Evolutionary conservation across 2,888 invertebrate genomes (phyloP), one percentile per base, ranked within the genome.

Genomic region (Neoaliturus tenellus): DNA sequence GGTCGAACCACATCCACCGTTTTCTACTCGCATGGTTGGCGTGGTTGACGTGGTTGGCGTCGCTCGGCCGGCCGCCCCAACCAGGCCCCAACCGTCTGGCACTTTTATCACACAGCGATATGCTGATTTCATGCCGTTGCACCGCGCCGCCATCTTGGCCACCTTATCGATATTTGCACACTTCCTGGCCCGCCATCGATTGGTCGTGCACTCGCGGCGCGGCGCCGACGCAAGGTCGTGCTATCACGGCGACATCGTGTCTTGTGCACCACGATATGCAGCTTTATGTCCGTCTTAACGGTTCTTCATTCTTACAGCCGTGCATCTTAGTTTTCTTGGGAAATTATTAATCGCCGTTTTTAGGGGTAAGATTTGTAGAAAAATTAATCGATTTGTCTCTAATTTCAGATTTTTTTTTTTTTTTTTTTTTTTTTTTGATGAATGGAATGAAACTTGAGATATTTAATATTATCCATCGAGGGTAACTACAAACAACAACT

Each of bases 91-190:
- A 39, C 6, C 69, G 69, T 69, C 69, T 69, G 69, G 39, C 6
- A 39, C 69, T 69, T n/a, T 69, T 69, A 69, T 69, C 69, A 39
- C 35, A 8, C 35, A 3, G 20, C 39, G 69, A 69, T 69, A 69
- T 69, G 69, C 39, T 69, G 69, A 69, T 69, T 69, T 69, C 69
- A 69, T 62, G 62, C 62, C 62, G 62, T 69, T 69, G 69, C 69
- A 69, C 69, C 39, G n/a, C 69, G 69, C 69, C 69, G 69, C 69
- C 69, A 69, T 69, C 39, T 69, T 69, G 69, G 35, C 35, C 69
- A 69, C 69, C 69, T 69, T 69, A 69, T 69, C 69, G 69, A 39
- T 69, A 39, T 69, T 69, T 69, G 69, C 69, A 39, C 69, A 39
- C 69, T 69, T 69, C 69, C 69, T 69, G 69, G n/a, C 39, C 35